phyloP scores from a whole-genome alignment of 2,113 vertebrate species.

The Steatornis caripensis region DNA sequence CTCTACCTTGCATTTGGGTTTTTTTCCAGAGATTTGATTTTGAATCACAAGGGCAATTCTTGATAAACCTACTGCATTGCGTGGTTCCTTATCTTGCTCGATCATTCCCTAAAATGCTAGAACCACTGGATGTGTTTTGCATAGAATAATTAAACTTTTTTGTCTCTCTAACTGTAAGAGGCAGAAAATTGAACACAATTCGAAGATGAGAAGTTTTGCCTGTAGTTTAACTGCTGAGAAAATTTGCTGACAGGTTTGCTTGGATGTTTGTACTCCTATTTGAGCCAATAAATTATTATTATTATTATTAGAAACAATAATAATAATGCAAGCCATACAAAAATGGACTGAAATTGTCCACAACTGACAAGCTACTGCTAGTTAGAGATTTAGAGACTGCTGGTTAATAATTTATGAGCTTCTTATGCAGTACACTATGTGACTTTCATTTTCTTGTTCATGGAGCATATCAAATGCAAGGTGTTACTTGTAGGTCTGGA shows the following conservation, averaged over 20 bases:
- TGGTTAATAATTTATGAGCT: conserved; percentile 29
- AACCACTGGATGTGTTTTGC: neutral
- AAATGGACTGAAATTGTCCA: neutral
- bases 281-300: neutral
- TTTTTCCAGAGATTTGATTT: neutral
- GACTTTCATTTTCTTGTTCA: conserved; percentile 15
- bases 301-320: neutral
- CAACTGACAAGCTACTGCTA: neutral
- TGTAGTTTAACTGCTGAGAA: conserved; percentile 19
- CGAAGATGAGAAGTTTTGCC: conserved; percentile 22
- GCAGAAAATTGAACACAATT: conserved; percentile 16
- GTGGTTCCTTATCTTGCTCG: neutral
- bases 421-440: neutral
- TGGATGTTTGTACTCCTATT: neutral
- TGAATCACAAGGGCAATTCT: neutral
- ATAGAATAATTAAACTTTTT: neutral
- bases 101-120: neutral
- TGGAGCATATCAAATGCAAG: neutral
- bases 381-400: neutral
- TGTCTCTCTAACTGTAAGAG: neutral
- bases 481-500: neutral
- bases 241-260: conserved; percentile 39
- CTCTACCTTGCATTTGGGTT: neutral
- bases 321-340: neutral
- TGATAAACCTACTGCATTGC: neutral